Evolutionary conservation across 2,797 vertebrate species (phyloP), one percentile per base, ranked within the genome.

Genomic region (Galago senegalensis): DNA sequence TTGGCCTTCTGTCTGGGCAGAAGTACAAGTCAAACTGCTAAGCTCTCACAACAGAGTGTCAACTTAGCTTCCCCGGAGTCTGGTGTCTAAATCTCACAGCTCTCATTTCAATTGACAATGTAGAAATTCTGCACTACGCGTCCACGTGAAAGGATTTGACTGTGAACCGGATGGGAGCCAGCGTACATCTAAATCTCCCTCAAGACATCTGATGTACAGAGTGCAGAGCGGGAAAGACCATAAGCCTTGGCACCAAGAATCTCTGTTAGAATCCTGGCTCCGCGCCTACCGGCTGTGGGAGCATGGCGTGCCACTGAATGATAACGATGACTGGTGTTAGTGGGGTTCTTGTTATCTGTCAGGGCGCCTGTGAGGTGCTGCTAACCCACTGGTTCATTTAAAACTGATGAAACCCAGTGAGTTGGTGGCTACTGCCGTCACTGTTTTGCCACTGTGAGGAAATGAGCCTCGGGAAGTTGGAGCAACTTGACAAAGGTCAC

Each of bases 121-220:
- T 21, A 96, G 80, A 95, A 95, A 95, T 61, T 80, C 91, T 86
- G 70, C 75, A 40, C 79, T 43, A 29, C 18, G 72, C 65, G n/a
- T 83, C n/a, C 25, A 0, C 73, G 80, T 90, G 79, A 93, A 56
- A 94, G 85, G 95, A 95, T 96, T 93, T 92, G 79, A 96, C 76
- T 85, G 79, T 96, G 89, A 95, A 89, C 63, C 95, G 94, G 94
- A 88, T 25, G 60, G 49, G 87, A 94, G 75, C 94, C 83, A 97
- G 79, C 16, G 61, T 94, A 79, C 86, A 88, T 93, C 79, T 37
- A 93, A 91, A 91, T 91, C 91, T 97, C 96, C 70, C 84, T 91
- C 61, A 83, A 95, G 95, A 61, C 70, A 73, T 89, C 79, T 69
- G 46, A 96, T 80, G n/a, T 16, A 69, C 79, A 93, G 79, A 94